Evolutionary conservation across 2,113 vertebrate species (phyloP).

Genomic region (Atherinomorus stipes): DNA sequence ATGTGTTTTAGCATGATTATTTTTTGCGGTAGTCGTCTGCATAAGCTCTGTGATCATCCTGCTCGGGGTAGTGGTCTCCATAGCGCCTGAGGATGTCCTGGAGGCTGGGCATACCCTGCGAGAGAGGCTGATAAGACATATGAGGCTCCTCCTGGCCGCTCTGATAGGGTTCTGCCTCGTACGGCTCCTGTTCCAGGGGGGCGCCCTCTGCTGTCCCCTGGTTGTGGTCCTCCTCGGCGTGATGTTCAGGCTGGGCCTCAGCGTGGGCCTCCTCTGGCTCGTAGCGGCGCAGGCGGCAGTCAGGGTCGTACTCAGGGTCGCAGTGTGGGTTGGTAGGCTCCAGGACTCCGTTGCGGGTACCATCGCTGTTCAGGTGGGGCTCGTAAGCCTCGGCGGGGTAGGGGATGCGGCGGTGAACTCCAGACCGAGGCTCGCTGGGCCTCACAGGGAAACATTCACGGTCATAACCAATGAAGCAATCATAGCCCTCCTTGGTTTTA

Average conservation of each 20-base stretch:
- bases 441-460: constrained; percentile 79
- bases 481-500: constrained; percentile 86
- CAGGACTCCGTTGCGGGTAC: constrained; percentile 73
- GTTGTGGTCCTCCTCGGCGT: constrained; percentile 46
- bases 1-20: constrained; percentile 49
- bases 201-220: constrained; percentile 61
- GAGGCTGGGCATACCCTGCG: constrained; percentile 73
- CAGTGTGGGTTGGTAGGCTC: constrained; percentile 82
- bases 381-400: constrained; percentile 73
- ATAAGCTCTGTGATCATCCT: constrained; percentile 79
- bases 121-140: constrained; percentile 64
- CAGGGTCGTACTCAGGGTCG: constrained; percentile 81
- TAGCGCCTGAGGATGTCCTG: constrained; percentile 82
- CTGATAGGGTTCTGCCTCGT: constrained; percentile 80
- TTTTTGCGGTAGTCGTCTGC: constrained; percentile 82
- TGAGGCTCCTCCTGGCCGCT: constrained; percentile 83
- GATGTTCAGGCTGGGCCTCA: constrained; percentile 38
- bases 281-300: constrained; percentile 82
- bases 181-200: constrained; percentile 71
- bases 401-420: constrained; percentile 55
- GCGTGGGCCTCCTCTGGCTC: constrained; percentile 49
- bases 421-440: constrained; percentile 55
- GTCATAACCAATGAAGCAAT: constrained; percentile 85
- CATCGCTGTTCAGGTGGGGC: constrained; percentile 78
- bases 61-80: constrained; percentile 72